Conservation (phyloP, 2,113 vertebrate genomes). For the Hydrochoerus hydrochaeris region DNA sequence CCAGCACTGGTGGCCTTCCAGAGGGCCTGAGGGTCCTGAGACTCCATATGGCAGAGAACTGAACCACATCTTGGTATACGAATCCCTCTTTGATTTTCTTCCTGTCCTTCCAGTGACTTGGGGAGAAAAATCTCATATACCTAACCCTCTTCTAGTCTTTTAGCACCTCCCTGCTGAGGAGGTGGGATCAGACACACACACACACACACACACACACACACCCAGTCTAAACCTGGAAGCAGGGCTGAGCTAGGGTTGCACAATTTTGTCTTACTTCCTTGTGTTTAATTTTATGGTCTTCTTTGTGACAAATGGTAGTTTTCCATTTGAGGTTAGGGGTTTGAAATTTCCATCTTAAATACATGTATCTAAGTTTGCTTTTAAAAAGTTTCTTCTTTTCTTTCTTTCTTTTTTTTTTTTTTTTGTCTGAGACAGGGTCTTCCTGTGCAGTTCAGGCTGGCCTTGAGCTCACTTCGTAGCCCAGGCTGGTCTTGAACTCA, state of each 20-base stretch:
- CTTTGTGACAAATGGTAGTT: background rate
- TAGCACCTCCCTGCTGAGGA: background rate
- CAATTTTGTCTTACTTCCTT: constrained; percentile 46
- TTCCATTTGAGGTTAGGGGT: constrained; percentile 6
- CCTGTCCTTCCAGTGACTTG: background rate
- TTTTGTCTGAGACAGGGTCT: no score
- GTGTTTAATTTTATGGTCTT: constrained; percentile 8
- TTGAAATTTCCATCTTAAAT: background rate
- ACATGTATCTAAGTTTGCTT: background rate
- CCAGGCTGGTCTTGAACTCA: no score
- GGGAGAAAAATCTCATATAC: background rate
- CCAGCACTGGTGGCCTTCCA: background rate
- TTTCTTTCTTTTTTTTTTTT: background rate
- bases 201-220: no score
- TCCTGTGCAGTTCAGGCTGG: no score
- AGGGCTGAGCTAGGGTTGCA: background rate
- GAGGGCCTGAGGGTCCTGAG: background rate
- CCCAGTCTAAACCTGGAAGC: background rate
- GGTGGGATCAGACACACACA: background rate
- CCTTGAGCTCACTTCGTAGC: no score
- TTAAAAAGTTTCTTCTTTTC: no score
- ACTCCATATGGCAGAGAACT: no score
- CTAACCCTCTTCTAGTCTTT: background rate
- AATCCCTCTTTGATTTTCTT: background rate
- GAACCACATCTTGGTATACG: accelerated